A percentile compares a stretch with the other conserved stretches of the same genome.
These are phyloP conservation scores for Megaceryle alcyon DNA, from an alignment of 2,797 vertebrate species.

Conservation along the genomic window DNA sequence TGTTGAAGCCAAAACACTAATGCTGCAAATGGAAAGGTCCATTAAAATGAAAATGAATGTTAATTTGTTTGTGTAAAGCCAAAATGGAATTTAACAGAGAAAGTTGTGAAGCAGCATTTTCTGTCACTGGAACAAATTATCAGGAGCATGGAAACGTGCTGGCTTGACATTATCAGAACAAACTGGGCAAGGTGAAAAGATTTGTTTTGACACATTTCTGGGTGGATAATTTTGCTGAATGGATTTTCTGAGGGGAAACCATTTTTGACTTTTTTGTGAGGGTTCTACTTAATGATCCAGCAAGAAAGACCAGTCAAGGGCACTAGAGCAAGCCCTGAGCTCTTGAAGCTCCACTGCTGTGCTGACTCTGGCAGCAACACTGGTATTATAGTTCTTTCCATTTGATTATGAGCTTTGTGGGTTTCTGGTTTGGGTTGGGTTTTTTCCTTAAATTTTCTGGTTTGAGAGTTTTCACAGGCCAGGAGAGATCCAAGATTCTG, in stretches of 20 bases:
- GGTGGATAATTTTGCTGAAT: constrained; percentile 10
- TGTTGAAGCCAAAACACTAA: background rate
- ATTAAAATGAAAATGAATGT: constrained; percentile 4
- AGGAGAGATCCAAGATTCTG: background rate
- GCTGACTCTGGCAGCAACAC: background rate
- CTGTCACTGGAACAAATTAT: background rate
- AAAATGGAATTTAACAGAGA: background rate
- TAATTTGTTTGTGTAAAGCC: constrained; percentile 29
- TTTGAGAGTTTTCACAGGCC: background rate
- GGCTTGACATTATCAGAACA: constrained; percentile 23
- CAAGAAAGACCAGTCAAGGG: constrained; percentile 6
- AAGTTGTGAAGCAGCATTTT: constrained; percentile 9
- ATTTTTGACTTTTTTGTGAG: background rate
- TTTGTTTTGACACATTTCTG: constrained; percentile 19
- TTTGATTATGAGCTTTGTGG: background rate
- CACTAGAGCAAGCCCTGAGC: background rate
- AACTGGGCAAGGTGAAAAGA: constrained; percentile 17
- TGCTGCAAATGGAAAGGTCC: background rate
- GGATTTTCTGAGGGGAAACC: background rate
- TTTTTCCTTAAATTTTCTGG: background rate
- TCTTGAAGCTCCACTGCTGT: background rate
- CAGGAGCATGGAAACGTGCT: background rate
- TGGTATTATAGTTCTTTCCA: background rate
- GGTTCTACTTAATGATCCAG: constrained; percentile 14
- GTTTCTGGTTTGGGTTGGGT: background rate